Evolutionary conservation across 1,140 invertebrate genomes (phyloP).

Genomic region (Philopotamus ludificatus): DNA sequence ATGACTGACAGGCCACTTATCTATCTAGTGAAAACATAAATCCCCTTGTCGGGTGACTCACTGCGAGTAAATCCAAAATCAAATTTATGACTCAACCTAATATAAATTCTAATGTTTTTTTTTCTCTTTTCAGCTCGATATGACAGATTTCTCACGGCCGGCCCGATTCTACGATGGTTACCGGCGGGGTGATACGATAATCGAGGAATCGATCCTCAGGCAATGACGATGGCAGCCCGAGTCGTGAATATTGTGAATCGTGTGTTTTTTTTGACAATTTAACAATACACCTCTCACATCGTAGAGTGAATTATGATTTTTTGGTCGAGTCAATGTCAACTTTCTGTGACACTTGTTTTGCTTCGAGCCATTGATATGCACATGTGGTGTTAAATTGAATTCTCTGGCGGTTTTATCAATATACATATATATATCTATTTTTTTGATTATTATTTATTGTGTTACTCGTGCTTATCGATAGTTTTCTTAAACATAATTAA

Average conservation of each 20-base stretch:
- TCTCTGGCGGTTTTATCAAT: neutral
- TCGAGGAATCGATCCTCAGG: conserved; percentile 64
- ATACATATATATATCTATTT: neutral
- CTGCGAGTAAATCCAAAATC: no score
- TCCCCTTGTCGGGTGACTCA: no score
- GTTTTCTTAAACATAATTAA: no score
- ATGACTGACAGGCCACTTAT: no score
- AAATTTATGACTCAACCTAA: no score
- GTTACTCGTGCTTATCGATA: neutral
- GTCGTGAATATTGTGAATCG: conserved; percentile 49
- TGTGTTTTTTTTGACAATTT: conserved; percentile 25
- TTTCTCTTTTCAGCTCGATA: conserved; percentile 63
- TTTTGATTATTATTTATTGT: neutral
- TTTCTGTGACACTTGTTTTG: neutral
- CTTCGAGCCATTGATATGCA: conserved; percentile 1
- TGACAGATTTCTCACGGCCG: conserved; percentile 94
- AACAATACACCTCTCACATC: conserved; percentile 20
- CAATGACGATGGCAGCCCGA: conserved; percentile 78
- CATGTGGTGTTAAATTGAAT: neutral
- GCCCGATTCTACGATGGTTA: no score
- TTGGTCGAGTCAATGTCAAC: neutral
- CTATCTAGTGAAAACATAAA: no score
- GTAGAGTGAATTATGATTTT: conserved; percentile 8
- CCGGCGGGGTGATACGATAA: no score
- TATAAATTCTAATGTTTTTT: conserved; percentile 6